Evolutionary conservation across 1,140 invertebrate species (phyloP), one percentile per base, ranked within the genome.

Genomic region (Sweltsa coloradensis): DNA sequence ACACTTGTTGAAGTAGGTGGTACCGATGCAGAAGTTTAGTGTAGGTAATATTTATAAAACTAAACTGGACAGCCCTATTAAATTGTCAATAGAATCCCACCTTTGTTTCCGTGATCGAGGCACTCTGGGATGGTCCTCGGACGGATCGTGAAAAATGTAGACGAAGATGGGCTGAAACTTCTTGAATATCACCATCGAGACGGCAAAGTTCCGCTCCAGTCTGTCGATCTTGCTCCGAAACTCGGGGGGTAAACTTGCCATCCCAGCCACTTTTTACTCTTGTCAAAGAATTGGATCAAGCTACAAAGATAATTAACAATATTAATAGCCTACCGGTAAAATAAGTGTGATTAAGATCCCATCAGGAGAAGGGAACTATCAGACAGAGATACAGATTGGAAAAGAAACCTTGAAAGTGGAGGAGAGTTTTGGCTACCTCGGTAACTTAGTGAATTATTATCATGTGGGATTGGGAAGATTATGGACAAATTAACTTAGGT

Each of bases 181-280:
- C 58, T 93, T 88, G 61, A 92, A 98, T 50, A 96, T 82, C 6
- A 94, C 83, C 55, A 86, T 88, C 11, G 94, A 93, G 1, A 98
- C 93, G 47, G 87, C 82, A 74, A 97, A 97, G 59, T 93, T 96
- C 41, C 83, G 75, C 59, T 97, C 85, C 39, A 98, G 65, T 48
- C 80, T 75, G 41, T 89, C 82, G 41, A 98, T 85, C 65, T 88
- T 89, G 18, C 81, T 74, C 46, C 81, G 72, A 58, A 97, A 91
- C 34, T 90, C 84, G 52, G 81, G 76, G 1, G 87, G 75, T 61
- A 95, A 75, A 53, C 83, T 83, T 0, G 89, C 81, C 91, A 98
- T 96, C 55, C 94, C 89, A 36, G 85, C 81, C 95, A 98, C 58
- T 85, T 86, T 61, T 90, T 89, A 57, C 93, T 94, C 69, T 97